A percentile compares a stretch with the other conserved stretches of the same genome.
Evolutionary conservation across 2,797 vertebrate species (phyloP).

Genomic region (Dendrocincla tyrannina): DNA sequence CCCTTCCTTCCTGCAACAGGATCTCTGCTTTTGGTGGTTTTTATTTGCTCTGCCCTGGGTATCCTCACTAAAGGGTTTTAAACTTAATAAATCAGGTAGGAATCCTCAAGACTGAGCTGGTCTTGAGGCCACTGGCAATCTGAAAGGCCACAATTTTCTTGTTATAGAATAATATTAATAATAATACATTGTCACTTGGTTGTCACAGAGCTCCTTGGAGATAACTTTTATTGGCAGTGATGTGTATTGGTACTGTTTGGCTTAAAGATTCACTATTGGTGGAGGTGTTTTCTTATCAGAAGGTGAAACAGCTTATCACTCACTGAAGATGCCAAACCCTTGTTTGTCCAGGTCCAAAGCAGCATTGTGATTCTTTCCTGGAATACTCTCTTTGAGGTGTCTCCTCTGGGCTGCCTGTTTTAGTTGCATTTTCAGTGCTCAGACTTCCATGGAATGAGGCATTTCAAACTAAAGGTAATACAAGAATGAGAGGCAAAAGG

Average conservation of each 20-base stretch:
- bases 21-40: background rate
- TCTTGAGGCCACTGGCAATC: background rate
- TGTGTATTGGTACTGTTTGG: background rate
- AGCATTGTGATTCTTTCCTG: background rate
- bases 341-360: background rate
- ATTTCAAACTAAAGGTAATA: background rate
- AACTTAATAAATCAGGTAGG: background rate
- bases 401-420: background rate
- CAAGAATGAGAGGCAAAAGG: background rate
- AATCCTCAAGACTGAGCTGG: background rate
- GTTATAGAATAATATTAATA: accelerated
- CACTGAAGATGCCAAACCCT: background rate
- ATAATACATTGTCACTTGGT: background rate
- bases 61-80: background rate
- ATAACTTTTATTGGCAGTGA: background rate
- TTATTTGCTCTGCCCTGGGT: background rate
- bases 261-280: background rate
- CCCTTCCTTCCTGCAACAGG: background rate
- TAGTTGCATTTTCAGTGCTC: accelerated
- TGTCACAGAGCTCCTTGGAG: background rate
- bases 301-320: background rate
- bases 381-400: background rate
- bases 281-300: constrained; percentile 27
- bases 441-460: accelerated
- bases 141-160: background rate